Base-by-base conservation (phyloP, 1,140 invertebrate species). In the Heliconius hermathena region DNA sequence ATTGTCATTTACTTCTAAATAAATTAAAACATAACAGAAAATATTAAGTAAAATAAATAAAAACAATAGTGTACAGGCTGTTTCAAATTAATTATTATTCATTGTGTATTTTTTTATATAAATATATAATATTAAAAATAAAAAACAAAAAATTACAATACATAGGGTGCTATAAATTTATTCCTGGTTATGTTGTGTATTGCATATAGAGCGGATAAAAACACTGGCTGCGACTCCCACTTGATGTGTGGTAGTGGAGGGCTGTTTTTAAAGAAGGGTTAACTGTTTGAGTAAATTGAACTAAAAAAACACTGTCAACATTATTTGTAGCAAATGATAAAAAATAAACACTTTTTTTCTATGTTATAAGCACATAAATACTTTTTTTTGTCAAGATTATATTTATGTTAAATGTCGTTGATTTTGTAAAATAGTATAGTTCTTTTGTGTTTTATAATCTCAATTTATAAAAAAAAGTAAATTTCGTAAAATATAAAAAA, bases 151-250 rank as follows among this genome's bases (percentile, higher is more conserved):
- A 66, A 29, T 66, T 29, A 29, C 26, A 66, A 77, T 20, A 26
- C 3, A 41, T 70, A 26, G 38, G 41, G 54, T 74, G 73, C 74
- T 71, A 76, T 81, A 33, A 86, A 80, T 70, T 84, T 78, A 8
- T 77, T 75, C 11, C 84, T 88, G 13, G 90, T 88, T 80, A 93
- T 87, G 71, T 93, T 91, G 60, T 93, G 91, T 82, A 93, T 91
- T 20, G 89, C 86, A 54, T 87, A 91, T 73, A 93, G 84, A 11
- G 88, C 88, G 16, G 81, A 73, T 77, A 93, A 88, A 71, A 91
- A 89, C 71, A 80, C 81, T 9, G 89, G 84, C 60, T 66, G 60
- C 9, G 60, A 66, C 13, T 66, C 60, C 60, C 60, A 66, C 9
- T 4, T 26, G 22, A 66, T 22, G 60, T 66, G 60, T 22, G 60